Evolutionary conservation across 2,113 vertebrate species (phyloP).

Genomic region (Suncus etruscus): DNA sequence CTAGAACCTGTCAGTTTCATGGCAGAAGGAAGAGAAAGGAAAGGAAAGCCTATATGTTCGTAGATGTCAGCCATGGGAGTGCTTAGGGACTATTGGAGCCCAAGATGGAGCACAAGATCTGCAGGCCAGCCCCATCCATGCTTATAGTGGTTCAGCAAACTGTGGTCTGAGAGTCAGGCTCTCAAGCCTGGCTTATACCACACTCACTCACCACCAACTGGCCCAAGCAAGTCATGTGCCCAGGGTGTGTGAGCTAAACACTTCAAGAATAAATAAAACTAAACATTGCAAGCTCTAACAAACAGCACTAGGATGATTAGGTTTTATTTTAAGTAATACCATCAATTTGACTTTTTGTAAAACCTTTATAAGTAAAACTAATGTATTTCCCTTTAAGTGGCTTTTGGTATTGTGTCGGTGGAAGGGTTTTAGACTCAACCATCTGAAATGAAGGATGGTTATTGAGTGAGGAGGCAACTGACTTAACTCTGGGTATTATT

Average conservation of each 20-base stretch:
- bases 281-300: too few species aligned
- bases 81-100: too few species aligned
- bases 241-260: too few species aligned
- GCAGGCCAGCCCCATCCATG: too few species aligned
- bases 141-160: too few species aligned
- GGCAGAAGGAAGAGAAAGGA: not conserved
- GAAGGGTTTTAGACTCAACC: not conserved
- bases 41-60: too few species aligned
- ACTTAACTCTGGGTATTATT: not conserved
- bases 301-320: not conserved
- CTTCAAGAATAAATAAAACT: too few species aligned
- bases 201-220: rapidly evolving
- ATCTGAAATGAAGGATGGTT: not conserved
- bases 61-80: too few species aligned
- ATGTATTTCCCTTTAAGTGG: not conserved
- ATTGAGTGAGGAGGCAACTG: not conserved
- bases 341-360: constrained; percentile 14
- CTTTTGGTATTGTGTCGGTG: not conserved
- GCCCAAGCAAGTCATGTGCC: rapidly evolving
- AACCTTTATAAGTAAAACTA: not conserved
- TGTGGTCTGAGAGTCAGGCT: too few species aligned
- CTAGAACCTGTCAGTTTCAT: not conserved
- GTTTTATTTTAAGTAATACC: not conserved
- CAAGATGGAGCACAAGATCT: too few species aligned
- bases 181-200: not conserved